Percentiles rank a stretch among this genome's conserved stretches.
Conservation (phyloP, 2,888 invertebrate species). For the Atethmia centrago region DNA sequence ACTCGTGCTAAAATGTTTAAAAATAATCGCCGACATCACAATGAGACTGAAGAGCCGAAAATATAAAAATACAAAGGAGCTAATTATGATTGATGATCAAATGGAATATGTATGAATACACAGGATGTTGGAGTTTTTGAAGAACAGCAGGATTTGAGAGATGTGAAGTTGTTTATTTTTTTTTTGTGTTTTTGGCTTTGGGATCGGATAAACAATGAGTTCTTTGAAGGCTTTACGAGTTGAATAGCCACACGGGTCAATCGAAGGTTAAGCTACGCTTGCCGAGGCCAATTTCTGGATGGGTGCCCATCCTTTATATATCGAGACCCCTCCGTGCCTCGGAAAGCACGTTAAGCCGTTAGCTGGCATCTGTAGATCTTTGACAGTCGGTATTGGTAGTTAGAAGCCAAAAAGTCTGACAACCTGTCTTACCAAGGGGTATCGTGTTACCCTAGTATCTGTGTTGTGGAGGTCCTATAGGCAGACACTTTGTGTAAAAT, state of each 20-base stretch:
- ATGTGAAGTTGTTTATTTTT: background rate
- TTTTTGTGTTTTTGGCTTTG: background rate
- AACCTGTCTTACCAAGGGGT: too few relatives aligned
- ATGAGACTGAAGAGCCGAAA: slow-evolving; percentile 22
- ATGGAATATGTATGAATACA: slow-evolving; percentile 47
- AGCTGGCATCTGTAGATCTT: too few relatives aligned
- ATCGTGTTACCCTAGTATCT: too few relatives aligned
- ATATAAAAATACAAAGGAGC: slow-evolving; percentile 52
- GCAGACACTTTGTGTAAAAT: too few relatives aligned
- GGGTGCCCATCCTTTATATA: too few relatives aligned
- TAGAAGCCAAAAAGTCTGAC: too few relatives aligned
- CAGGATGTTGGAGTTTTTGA: slow-evolving; percentile 46
- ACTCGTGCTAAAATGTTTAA: slow-evolving; percentile 36
- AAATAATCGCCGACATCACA: slow-evolving; percentile 20
- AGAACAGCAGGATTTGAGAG: slow-evolving; percentile 16
- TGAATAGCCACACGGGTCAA: background rate
- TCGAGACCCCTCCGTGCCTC: too few relatives aligned
- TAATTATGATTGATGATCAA: slow-evolving; percentile 64
- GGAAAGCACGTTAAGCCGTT: too few relatives aligned
- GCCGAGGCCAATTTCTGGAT: too few relatives aligned
- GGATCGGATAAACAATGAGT: background rate
- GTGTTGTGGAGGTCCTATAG: too few relatives aligned
- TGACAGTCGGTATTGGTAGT: too few relatives aligned
- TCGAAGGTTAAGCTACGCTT: too few relatives aligned
- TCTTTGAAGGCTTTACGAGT: background rate